phyloP scores from a whole-genome alignment of 1,140 invertebrate genomes.

The Paracyclopina nana region DNA sequence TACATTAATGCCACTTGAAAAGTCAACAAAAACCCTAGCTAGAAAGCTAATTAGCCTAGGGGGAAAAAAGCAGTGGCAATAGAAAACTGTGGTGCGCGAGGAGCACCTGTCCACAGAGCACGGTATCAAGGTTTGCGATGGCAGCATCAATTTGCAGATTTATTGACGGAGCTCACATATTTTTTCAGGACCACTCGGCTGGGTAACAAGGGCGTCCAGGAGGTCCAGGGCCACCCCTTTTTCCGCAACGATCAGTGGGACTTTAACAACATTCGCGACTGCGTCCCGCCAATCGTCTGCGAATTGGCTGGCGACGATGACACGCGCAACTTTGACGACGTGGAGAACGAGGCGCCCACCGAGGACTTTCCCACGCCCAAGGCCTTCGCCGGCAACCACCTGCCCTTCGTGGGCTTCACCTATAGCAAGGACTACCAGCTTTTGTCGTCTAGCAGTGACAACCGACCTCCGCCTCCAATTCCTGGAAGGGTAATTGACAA shows the following conservation, averaged over 20 bases:
- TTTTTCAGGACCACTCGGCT: slow-evolving; percentile 33
- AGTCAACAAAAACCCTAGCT: no score
- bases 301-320: slow-evolving; percentile 88
- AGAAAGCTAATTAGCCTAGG: no score
- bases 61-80: no score
- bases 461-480: slow-evolving; percentile 5
- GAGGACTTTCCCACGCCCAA: slow-evolving; percentile 87
- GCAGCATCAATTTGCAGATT: no score
- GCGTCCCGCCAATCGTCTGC: slow-evolving; percentile 87
- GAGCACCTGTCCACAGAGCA: no score
- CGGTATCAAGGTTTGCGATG: no score
- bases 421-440: slow-evolving; percentile 73
- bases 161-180: no score
- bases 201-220: slow-evolving; percentile 78
- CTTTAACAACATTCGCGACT: slow-evolving; percentile 81
- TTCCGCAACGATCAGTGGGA: slow-evolving; percentile 95
- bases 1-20: no score
- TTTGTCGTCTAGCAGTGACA: slow-evolving; percentile 4
- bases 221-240: slow-evolving; percentile 86
- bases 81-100: no score
- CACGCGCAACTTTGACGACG: slow-evolving; percentile 94
- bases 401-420: slow-evolving; percentile 97
- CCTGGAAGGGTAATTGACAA: not conserved
- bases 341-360: slow-evolving; percentile 68
- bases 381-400: slow-evolving; percentile 91